Evolutionary conservation across 2,113 vertebrate species (phyloP).

Genomic region (Chaenogobius annularis): DNA sequence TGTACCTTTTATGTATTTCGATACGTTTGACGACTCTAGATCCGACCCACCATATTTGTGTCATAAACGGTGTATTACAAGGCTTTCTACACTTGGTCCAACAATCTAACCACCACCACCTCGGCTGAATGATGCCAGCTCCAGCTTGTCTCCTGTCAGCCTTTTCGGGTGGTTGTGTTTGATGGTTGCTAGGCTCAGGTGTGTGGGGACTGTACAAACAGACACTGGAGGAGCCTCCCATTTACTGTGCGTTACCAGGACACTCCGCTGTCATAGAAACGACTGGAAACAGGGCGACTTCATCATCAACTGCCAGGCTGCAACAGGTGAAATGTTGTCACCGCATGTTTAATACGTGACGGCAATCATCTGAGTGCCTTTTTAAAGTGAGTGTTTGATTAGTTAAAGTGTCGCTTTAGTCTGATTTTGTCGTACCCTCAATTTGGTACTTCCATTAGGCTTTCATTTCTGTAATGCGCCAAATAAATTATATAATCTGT

Average conservation of each 20-base stretch:
- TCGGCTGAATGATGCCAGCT: background rate
- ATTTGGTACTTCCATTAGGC: constrained; percentile 26
- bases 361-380: constrained; percentile 31
- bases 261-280: constrained; percentile 45
- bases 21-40: no score
- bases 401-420: constrained; percentile 35
- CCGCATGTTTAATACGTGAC: constrained; percentile 24
- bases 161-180: background rate
- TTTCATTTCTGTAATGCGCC: constrained; percentile 18
- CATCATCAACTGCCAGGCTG: background rate
- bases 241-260: constrained; percentile 46
- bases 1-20: no score
- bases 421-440: constrained; percentile 28
- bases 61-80: no score
- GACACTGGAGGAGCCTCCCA: constrained; percentile 27
- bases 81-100: no score
- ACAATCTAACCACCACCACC: no score
- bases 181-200: constrained; percentile 4
- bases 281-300: constrained; percentile 8
- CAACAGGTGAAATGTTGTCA: background rate
- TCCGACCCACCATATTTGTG: no score
- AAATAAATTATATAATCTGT: constrained; percentile 45
- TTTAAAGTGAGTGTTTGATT: constrained; percentile 34
- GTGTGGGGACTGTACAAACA: constrained; percentile 23
- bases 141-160: background rate